Evolutionary conservation across 2,888 invertebrate species (phyloP), one percentile per base, ranked within the genome.

Genomic region (Cantharis nigra): DNA sequence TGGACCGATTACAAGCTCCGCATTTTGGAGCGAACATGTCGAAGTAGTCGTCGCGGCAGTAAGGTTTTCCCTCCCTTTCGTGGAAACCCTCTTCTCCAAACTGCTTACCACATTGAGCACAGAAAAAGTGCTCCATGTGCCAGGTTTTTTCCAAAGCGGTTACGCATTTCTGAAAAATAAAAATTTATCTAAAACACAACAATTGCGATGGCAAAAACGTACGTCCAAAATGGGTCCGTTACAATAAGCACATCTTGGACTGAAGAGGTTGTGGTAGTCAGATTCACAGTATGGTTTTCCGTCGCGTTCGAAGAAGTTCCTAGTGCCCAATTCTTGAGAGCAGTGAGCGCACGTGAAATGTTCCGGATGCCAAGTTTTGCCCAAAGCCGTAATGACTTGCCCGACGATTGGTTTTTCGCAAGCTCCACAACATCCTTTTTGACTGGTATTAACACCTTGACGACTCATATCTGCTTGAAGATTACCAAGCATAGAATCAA

Each of bases 381-480:
- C 99, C 88, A 99, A 89, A 18, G 99, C 99, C 80, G 98, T 99
- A 88, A 97, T 97, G 84, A 98, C 95, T 94, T 98, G 98, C 84
- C 99, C 99, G 79, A 99, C 98, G 89, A 99, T 99, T 82, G 99
- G 98, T 87, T 99, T 99, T 89, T 97, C 97, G 91, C 99, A 99
- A 83, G 98, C 98, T 88, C 93, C 97, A 94, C 99, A 99, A 91
- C 98, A 98, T 86, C 99, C 99, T 91, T 99, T 99, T 89, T 99
- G 98, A 85, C 98, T 97, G 81, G 98, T 98, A 89, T 95, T 98
- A 81, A 99, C 97, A 90, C 99, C 99, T 92, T 99, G 99, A 88
- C 97, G 95, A 90, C 95, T 97, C 98, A 99, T 98, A 91, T 98
- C 98, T 88, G 96, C 96, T 88, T 98, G 97, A 84, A 97, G 92